Conservation (phyloP, 2,113 vertebrate species). For the Thalassoma bifasciatum region DNA sequence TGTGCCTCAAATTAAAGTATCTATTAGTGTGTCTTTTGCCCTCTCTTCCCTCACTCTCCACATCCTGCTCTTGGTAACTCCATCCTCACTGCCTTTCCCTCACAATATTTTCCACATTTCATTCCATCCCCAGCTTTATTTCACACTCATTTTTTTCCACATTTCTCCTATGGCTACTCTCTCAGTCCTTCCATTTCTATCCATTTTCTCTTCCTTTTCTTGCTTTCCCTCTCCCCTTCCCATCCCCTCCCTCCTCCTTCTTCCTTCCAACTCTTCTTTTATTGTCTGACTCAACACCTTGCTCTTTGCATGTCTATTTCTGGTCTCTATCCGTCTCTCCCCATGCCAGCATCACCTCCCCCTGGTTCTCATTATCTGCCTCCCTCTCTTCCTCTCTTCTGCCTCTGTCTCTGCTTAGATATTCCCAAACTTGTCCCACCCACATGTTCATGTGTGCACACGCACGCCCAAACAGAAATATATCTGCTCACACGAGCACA, state of each 20-base stretch:
- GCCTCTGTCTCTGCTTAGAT: constrained; percentile 56
- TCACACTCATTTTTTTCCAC: constrained; percentile 12
- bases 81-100: constrained; percentile 32
- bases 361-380: constrained; percentile 83
- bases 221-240: background rate
- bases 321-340: constrained; percentile 79
- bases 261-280: constrained; percentile 67
- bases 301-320: constrained; percentile 85
- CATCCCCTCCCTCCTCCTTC: constrained; percentile 39
- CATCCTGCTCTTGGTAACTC: constrained; percentile 37
- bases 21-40: constrained; percentile 64
- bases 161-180: constrained; percentile 12
- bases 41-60: constrained; percentile 19
- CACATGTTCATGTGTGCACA: constrained; percentile 58
- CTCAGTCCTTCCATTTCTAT: constrained; percentile 37
- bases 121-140: constrained; percentile 16
- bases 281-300: constrained; percentile 85
- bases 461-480: constrained; percentile 28
- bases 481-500: constrained; percentile 27
- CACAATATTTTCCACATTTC: constrained; percentile 4
- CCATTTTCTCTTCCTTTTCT: constrained; percentile 19
- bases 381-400: constrained; percentile 62
- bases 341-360: constrained; percentile 80
- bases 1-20: constrained; percentile 76
- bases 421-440: constrained; percentile 73